phyloP scores from a whole-genome alignment of 2,797 vertebrate species.

The Kryptopterus vitreolus region DNA sequence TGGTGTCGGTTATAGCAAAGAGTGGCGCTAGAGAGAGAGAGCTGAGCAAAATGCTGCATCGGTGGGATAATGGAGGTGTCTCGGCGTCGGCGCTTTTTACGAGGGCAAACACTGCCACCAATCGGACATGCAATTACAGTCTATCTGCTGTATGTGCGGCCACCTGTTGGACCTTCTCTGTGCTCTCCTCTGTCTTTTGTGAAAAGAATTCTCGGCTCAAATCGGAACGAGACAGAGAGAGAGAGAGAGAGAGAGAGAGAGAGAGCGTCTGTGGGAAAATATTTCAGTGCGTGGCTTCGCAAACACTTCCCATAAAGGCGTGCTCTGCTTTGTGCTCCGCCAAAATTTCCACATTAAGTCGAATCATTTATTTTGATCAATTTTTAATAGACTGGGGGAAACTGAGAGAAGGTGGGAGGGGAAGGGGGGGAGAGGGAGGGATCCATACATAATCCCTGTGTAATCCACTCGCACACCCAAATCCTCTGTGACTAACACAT shows the following conservation, averaged over 20 bases:
- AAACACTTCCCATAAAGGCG: neutral
- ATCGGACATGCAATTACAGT: conserved; percentile 10
- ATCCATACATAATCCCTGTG: neutral
- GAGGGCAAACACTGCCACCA: conserved; percentile 39
- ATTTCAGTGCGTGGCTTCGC: neutral
- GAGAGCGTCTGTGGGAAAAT: neutral
- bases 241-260: too few species aligned
- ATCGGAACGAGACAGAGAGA: neutral
- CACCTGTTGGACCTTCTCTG: neutral
- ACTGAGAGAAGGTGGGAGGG: too few species aligned
- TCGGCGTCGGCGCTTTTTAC: conserved; percentile 1
- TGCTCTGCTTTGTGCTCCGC: neutral
- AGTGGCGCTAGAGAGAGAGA: conserved; percentile 26
- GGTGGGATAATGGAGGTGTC: neutral
- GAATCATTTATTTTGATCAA: neutral
- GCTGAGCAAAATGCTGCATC: conserved; percentile 1
- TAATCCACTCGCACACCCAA: conserved; percentile 9
- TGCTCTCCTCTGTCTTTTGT: neutral
- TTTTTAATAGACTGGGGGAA: neutral
- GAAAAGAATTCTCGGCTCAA: neutral
- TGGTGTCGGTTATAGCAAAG: conserved; percentile 28
- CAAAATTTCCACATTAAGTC: neutral
- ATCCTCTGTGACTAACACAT: conserved; percentile 26
- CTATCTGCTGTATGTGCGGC: neutral
- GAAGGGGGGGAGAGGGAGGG: neutral